Base-by-base conservation (phyloP, 2,797 vertebrate species). In the Bufotes viridis region DNA sequence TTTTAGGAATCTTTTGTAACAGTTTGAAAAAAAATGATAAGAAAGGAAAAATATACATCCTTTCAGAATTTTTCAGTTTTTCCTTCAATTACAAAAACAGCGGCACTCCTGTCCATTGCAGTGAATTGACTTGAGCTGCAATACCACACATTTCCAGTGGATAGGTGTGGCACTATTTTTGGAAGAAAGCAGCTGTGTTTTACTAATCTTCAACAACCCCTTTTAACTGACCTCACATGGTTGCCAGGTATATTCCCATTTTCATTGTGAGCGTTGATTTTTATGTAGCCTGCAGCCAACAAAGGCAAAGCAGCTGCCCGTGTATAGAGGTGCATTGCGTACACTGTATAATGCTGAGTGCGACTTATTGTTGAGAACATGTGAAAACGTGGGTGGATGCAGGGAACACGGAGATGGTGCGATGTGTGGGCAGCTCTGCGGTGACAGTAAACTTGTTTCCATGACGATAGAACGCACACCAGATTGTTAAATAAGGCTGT, bases 401-500 rank as follows among this genome's bases (percentile, higher is more conserved):
- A 42, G 18, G 9, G 34, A 13, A 49, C 20, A 51, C 42, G 29
- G 53, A 65, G 60, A 81, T 63, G 14, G 78, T 80, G 78, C 18
- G 26, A 80, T 49, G 60, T 63, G 26, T 81, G 78, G 58, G 58
- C 12, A 26, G 15, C 78, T 58, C 13, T 17, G 15, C 15, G 5
- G 14, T 18, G n/a, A 58, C 15, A 29, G 15, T 4, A n/a, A 60
- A 60, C 53, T 22, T 24, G 60, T 81, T 81, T 81, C 60, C 79
- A 81, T 81, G 79, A 81, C 79, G 42, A 81, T 63, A 81, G 34
- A 65, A 81, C 34, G 61, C 58, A 34, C 14, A 29, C 7, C 13
- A 81, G 78, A 61, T 81, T 20, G 26, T 81, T 42, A 42, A 7
- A 65, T 12, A 8, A 8, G 20, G 11, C 11, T 63, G 58, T 65